Evolutionary conservation across 2,113 vertebrate species (phyloP).

Genomic region (Bucco capensis): DNA sequence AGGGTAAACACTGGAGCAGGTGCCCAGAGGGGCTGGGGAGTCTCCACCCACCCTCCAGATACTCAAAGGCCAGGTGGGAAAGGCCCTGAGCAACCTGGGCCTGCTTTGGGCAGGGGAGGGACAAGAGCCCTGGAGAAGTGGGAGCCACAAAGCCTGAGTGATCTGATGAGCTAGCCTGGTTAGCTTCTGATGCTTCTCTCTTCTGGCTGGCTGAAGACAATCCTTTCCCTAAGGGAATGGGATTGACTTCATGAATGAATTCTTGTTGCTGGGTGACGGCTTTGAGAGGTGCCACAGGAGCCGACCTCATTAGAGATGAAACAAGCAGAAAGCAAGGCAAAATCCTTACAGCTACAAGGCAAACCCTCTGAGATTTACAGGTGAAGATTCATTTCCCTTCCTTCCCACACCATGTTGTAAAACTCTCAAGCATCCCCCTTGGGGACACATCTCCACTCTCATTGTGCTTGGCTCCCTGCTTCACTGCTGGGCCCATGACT

Average conservation of each 20-base stretch:
- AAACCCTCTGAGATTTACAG: background rate
- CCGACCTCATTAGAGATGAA: background rate
- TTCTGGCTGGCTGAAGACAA: too few species aligned
- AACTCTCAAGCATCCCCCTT: background rate
- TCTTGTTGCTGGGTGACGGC: too few species aligned
- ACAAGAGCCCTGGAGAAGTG: background rate
- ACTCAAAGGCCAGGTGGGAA: background rate
- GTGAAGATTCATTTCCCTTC: background rate
- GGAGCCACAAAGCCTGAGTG: background rate
- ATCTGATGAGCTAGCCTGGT: background rate
- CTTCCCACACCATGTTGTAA: background rate
- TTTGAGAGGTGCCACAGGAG: background rate
- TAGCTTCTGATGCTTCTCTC: too few species aligned
- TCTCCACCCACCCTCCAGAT: background rate
- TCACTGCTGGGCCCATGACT: background rate
- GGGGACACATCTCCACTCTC: background rate
- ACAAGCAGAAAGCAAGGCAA: conserved; percentile 6
- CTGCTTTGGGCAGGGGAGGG: background rate
- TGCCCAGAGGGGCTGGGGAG: background rate
- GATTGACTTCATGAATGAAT: too few species aligned
- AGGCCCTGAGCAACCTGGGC: background rate
- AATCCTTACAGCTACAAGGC: background rate
- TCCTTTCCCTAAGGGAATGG: too few species aligned
- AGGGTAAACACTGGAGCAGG: background rate
- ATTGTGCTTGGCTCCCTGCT: background rate